A percentile compares a stretch with the other conserved stretches of the same genome.
phyloP scores from a whole-genome alignment of 53 echinoderm and acorn worm genomes.

The Hippasteria phrygiana region DNA sequence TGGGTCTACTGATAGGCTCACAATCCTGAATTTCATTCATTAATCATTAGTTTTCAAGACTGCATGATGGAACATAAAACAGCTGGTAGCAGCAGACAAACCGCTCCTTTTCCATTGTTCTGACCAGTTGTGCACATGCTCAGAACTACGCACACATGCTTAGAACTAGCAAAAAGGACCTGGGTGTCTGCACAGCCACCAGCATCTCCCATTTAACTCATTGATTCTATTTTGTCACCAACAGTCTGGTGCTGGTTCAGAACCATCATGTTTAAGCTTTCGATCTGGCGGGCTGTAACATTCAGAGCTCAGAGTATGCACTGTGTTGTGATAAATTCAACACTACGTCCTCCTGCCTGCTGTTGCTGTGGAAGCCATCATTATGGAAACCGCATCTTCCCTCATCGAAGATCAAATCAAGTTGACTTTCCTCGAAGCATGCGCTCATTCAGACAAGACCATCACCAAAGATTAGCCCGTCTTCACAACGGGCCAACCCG shows the following conservation, averaged over 20 bases:
- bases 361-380: constrained; percentile 1
- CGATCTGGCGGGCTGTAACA: neutral
- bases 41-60: too few relatives aligned
- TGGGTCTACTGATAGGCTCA: too few relatives aligned
- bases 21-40: too few relatives aligned
- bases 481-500: neutral
- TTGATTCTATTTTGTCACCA: neutral
- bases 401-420: neutral
- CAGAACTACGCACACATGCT: too few relatives aligned
- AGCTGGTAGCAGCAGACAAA: too few relatives aligned
- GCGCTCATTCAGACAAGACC: neutral
- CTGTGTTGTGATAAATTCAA: neutral
- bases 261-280: neutral
- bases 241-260: neutral
- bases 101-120: too few relatives aligned
- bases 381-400: neutral
- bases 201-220: too few relatives aligned
- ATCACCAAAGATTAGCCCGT: neutral
- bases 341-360: neutral
- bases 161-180: too few relatives aligned
- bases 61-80: too few relatives aligned
- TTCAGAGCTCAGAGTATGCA: neutral
- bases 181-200: too few relatives aligned
- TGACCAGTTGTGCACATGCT: too few relatives aligned
- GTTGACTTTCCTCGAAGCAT: neutral